These are phyloP conservation scores for Lasiurus cinereus DNA, from an alignment of 2,113 vertebrate genomes.

Conservation along the genomic window DNA sequence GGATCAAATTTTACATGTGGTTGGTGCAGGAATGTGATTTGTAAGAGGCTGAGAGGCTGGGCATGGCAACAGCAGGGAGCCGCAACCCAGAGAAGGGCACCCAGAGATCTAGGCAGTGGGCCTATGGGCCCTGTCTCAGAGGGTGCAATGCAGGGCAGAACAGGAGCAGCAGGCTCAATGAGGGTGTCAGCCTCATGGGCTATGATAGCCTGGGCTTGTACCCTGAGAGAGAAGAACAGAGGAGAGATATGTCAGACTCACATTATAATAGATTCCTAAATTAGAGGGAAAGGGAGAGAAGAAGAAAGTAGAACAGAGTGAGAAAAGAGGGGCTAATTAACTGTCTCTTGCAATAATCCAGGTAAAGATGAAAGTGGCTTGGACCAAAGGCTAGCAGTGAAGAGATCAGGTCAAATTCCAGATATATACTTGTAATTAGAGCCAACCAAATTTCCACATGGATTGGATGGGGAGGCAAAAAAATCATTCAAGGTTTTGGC, in stretches of 20 bases:
- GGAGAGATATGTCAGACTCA: no score
- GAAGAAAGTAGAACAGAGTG: accelerated
- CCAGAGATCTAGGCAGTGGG: no score
- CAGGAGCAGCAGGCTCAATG: background rate
- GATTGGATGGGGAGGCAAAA: background rate
- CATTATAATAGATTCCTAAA: background rate
- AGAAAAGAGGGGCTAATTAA: background rate
- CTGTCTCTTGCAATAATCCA: background rate
- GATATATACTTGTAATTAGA: background rate
- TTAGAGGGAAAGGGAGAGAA: background rate
- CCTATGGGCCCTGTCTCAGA: accelerated
- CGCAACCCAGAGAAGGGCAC: no score
- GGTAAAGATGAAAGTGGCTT: background rate
- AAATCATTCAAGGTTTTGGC: no score
- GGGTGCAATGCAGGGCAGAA: no score
- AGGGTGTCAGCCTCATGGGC: accelerated
- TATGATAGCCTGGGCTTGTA: no score
- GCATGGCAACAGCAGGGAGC: no score
- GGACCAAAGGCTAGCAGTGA: background rate
- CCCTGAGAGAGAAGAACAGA: background rate
- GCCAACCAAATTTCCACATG: no score
- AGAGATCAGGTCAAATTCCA: background rate
- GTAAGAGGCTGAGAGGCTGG: background rate
- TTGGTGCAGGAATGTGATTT: accelerated
- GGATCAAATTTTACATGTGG: background rate